phyloP scores from a whole-genome alignment of 2,113 vertebrate genomes.

The Oreotrochilus melanogaster region DNA sequence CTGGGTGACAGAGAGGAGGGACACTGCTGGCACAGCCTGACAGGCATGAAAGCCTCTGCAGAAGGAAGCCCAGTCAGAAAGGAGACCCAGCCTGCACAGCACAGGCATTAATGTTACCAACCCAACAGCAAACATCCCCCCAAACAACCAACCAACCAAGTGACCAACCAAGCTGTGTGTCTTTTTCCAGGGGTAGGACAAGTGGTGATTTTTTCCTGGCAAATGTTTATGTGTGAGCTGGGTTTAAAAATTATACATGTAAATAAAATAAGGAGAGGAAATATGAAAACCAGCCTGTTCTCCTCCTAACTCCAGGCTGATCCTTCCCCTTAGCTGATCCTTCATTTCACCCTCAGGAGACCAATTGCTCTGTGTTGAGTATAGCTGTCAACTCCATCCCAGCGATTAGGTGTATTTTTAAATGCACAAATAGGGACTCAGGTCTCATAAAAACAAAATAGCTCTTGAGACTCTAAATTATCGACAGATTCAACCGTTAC shows the following conservation, averaged over 20 bases:
- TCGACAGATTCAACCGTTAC: fast-evolving
- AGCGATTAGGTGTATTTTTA: conserved; percentile 9
- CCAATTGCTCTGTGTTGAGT: background rate
- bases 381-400: background rate
- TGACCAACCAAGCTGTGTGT: background rate
- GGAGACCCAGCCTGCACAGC: background rate
- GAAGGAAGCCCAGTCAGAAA: background rate
- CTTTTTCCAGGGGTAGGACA: conserved; percentile 27
- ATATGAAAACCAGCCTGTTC: background rate
- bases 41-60: background rate
- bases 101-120: background rate
- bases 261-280: conserved; percentile 39
- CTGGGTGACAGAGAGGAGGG: background rate
- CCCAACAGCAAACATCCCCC: background rate
- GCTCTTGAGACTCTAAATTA: background rate
- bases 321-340: background rate
- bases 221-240: background rate
- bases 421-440: background rate
- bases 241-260: background rate
- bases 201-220: conserved; percentile 32
- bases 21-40: background rate
- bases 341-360: conserved; percentile 20
- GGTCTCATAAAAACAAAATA: background rate
- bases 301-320: background rate
- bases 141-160: background rate